phyloP scores from a whole-genome alignment of 2,888 invertebrate species.

The Pheosia tremula region DNA sequence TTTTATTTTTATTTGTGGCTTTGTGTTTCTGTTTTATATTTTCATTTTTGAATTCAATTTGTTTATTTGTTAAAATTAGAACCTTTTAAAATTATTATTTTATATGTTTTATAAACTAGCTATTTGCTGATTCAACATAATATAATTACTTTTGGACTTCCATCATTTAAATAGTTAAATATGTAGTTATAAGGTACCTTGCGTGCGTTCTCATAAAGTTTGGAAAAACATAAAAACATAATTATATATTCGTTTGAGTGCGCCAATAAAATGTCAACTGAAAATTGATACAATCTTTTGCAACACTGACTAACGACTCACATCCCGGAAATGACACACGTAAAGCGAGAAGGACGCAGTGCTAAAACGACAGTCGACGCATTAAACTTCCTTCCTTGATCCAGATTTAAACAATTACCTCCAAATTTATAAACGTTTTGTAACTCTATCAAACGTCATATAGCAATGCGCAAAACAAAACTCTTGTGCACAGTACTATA shows the following conservation, averaged over 20 bases:
- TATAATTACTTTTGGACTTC: too few relatives aligned
- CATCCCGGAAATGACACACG: not conserved
- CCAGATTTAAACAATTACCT: constrained; percentile 27
- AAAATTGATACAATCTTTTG: too few relatives aligned
- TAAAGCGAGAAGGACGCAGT: not conserved
- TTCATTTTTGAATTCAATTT: not conserved
- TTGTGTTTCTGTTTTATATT: not conserved
- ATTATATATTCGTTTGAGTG: too few relatives aligned
- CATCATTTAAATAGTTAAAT: not conserved
- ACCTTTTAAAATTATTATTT: not conserved
- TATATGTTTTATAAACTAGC: not conserved
- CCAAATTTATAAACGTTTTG: too few relatives aligned
- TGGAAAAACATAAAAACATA: too few relatives aligned
- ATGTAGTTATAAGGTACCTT: too few relatives aligned
- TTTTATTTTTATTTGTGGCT: not conserved
- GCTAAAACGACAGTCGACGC: constrained; percentile 24
- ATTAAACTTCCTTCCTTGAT: constrained; percentile 28
- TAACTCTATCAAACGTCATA: too few relatives aligned
- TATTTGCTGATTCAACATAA: not conserved
- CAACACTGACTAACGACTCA: too few relatives aligned
- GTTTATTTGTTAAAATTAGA: not conserved
- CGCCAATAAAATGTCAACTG: too few relatives aligned
- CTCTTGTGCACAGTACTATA: too few relatives aligned
- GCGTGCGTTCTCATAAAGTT: too few relatives aligned
- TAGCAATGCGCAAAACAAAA: too few relatives aligned